phyloP scores from a whole-genome alignment of 2,113 vertebrate species.

The Puntigrus tetrazona region DNA sequence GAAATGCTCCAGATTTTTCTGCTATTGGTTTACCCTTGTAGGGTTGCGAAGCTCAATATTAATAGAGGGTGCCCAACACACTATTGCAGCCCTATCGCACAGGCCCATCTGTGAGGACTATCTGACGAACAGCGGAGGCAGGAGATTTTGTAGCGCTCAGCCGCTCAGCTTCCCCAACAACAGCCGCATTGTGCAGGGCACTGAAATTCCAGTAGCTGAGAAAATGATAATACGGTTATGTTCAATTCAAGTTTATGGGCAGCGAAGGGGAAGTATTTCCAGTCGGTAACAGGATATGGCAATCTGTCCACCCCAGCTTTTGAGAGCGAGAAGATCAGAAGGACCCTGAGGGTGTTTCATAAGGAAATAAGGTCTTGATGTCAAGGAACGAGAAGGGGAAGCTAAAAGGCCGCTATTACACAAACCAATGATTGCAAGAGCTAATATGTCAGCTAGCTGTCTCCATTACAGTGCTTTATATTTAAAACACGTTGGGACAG shows the following conservation, averaged over 20 bases:
- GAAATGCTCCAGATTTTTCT: conserved; percentile 58
- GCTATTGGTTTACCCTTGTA: conserved; percentile 53
- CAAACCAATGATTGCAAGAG: background rate
- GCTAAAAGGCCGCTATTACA: conserved; percentile 6
- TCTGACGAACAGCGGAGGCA: background rate
- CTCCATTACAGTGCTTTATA: conserved; percentile 24
- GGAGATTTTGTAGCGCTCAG: conserved; percentile 3
- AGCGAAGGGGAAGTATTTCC: conserved; percentile 28
- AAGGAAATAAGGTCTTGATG: conserved; percentile 38
- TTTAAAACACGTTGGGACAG: conserved; percentile 24
- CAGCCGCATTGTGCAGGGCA: conserved; percentile 39
- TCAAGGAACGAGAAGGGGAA: background rate
- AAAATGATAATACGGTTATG: conserved; percentile 48
- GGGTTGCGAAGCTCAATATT: conserved; percentile 19
- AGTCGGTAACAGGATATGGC: conserved; percentile 40
- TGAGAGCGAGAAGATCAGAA: conserved; percentile 11
- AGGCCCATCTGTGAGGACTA: conserved; percentile 4
- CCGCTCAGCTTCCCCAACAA: conserved; percentile 24
- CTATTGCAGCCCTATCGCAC: background rate
- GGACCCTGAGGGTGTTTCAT: conserved; percentile 1
- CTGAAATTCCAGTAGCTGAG: conserved; percentile 47
- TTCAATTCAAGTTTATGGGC: conserved; percentile 40
- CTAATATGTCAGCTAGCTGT: background rate
- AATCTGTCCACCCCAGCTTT: conserved; percentile 36
- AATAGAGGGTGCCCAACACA: conserved; percentile 25